Base-by-base conservation (phyloP, 2,113 vertebrate genomes). In the Datnioides undecimradiatus region DNA sequence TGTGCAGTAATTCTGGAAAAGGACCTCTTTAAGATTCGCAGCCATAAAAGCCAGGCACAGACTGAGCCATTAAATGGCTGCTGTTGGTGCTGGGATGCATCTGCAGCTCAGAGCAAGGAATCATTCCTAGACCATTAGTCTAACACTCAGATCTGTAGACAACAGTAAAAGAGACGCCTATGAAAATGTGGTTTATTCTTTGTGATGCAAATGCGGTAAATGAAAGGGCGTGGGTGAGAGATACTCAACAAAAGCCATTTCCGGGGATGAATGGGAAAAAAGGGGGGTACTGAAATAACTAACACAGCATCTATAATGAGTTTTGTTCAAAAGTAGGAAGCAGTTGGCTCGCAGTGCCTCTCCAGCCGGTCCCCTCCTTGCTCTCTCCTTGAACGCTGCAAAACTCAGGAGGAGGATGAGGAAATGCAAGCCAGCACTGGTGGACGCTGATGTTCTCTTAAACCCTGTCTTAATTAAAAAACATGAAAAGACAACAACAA, bases 51-150 rank as follows among this genome's bases (percentile, higher is more conserved):
- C 78, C 60, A 82, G 84, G 45, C 69, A 43, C 81, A 85, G 81
- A 48, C 80, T 60, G 80, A 84, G 74, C 84, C 82, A 65, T 92
- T 90, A 91, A 95, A 96, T 93, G 95, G 95, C 95, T 84, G 81
- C 76, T 82, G 74, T 79, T 74, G 82, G 74, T 86, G 81, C 80
- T 80, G 86, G 73, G 87, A 89, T 84, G 90, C 79, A 86, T 87
- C 85, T 73, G 80, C 72, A 76, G 76, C 82, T 86, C 67, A 33
- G 51, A 87, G 87, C 76, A 70, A 79, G 66, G 80, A 72, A 88
- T 58, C 76, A 25, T 83, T 83, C 63, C 68, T 33, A 71, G 33
- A 72, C 82, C 83, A 89, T 90, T 90, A 90, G 86, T 74, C 72
- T n/a, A 71, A 87, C 57, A 41, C 82, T 87, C 82, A 76, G 73